These are phyloP conservation scores for Microctonus brassicae DNA, from an alignment of 2,888 invertebrate species.

Conservation along the genomic window DNA sequence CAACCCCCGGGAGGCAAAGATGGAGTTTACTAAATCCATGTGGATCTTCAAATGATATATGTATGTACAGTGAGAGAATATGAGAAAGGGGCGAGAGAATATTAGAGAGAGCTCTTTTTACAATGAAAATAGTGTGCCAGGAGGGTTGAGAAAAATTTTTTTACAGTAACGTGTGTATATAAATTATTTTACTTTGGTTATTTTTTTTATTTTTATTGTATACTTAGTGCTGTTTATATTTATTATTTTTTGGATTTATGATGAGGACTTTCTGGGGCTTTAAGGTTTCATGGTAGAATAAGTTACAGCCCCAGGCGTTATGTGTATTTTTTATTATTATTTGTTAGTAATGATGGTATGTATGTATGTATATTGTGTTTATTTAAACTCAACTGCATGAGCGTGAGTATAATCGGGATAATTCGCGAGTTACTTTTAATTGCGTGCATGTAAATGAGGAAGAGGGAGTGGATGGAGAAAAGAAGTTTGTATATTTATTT, in stretches of 20 bases:
- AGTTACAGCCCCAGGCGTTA: background rate
- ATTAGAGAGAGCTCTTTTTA: no score
- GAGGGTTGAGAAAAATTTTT: background rate
- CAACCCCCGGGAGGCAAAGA: slow-evolving; percentile 6
- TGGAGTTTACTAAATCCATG: slow-evolving; percentile 34
- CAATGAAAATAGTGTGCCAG: no score
- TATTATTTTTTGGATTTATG: slow-evolving; percentile 8
- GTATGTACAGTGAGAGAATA: slow-evolving; percentile 9
- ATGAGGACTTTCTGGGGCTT: background rate
- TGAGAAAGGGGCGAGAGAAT: background rate
- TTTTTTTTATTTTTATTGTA: background rate
- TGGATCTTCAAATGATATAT: slow-evolving; percentile 38
- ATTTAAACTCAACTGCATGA: slow-evolving; percentile 1
- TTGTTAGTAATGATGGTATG: background rate
- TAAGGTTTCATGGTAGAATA: background rate
- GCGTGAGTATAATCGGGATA: slow-evolving; percentile 20
- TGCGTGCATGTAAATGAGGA: background rate
- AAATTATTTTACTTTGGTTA: no score
- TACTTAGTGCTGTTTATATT: slow-evolving; percentile 13
- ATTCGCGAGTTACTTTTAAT: slow-evolving; percentile 26
- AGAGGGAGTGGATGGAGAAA: background rate
- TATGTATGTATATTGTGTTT: slow-evolving; percentile 8
- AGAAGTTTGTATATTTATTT: no score
- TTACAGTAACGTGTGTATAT: background rate
- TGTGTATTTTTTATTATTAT: background rate